phyloP scores from a whole-genome alignment of 2,797 vertebrate species.

The Enteromius viviparus region DNA sequence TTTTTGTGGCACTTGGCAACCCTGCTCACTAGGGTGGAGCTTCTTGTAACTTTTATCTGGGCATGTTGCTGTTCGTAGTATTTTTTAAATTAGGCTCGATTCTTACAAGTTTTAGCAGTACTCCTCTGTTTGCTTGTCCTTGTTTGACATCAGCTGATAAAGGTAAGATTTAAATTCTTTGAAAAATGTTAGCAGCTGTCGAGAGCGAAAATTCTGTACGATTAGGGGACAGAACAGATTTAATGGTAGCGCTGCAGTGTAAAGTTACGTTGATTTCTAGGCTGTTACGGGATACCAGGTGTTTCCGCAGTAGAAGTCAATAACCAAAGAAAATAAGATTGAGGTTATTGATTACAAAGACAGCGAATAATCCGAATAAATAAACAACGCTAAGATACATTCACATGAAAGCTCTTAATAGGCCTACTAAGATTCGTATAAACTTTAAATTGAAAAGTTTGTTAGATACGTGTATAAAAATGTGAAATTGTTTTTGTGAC shows the following conservation, averaged over 20 bases:
- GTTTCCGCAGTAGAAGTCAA: too few species aligned
- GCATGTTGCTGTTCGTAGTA: neutral
- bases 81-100: neutral
- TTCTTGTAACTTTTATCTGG: conserved; percentile 8
- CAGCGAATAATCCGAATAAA: too few species aligned
- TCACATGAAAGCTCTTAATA: too few species aligned
- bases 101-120: neutral
- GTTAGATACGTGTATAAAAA: too few species aligned
- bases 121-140: neutral
- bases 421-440: too few species aligned
- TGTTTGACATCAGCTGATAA: neutral
- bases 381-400: too few species aligned
- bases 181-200: neutral
- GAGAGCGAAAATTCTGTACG: too few species aligned
- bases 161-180: neutral
- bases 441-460: too few species aligned
- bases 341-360: too few species aligned
- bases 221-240: neutral
- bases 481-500: too few species aligned
- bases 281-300: too few species aligned
- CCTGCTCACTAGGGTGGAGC: conserved; percentile 1
- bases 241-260: neutral
- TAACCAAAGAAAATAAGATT: too few species aligned
- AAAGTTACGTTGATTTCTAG: neutral
- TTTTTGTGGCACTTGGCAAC: neutral